phyloP scores from a whole-genome alignment of 1,140 invertebrate species.

The Armadillidium nasatum region DNA sequence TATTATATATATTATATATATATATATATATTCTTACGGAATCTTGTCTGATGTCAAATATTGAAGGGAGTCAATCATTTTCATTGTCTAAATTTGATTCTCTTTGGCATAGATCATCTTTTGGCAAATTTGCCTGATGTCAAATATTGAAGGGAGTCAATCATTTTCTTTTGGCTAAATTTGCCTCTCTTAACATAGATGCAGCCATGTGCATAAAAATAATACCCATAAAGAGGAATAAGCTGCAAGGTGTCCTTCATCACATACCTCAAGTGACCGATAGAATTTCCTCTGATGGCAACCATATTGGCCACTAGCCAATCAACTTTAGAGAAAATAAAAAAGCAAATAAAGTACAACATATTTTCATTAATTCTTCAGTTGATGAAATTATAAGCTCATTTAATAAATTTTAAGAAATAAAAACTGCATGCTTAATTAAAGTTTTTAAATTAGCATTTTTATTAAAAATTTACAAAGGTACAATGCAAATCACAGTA shows the following conservation, averaged over 20 bases:
- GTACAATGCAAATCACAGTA: too few species aligned
- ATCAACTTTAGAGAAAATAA: constrained; percentile 52
- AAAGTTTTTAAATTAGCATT: too few species aligned
- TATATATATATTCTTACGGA: constrained; percentile 48
- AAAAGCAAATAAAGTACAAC: too few species aligned
- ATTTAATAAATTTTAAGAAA: too few species aligned
- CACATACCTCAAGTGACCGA: constrained; percentile 55
- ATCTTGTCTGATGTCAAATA: constrained; percentile 50
- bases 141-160: constrained; percentile 51
- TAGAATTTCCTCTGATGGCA: constrained; percentile 51
- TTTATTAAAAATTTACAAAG: too few species aligned
- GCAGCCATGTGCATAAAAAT: constrained; percentile 56
- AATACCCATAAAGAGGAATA: constrained; percentile 57
- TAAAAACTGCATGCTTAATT: too few species aligned
- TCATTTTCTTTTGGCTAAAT: constrained; percentile 52
- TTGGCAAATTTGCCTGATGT: constrained; percentile 51
- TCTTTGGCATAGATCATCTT: constrained; percentile 54
- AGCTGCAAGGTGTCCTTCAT: constrained; percentile 56
- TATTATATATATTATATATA: constrained; percentile 16
- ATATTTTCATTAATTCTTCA: too few species aligned
- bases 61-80: constrained; percentile 51
- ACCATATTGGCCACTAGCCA: constrained; percentile 57
- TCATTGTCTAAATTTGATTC: constrained; percentile 53
- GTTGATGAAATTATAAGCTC: too few species aligned
- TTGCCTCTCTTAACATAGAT: constrained; percentile 56